phyloP scores from a whole-genome alignment of 2,888 invertebrate genomes.

The Diaperis boleti region DNA sequence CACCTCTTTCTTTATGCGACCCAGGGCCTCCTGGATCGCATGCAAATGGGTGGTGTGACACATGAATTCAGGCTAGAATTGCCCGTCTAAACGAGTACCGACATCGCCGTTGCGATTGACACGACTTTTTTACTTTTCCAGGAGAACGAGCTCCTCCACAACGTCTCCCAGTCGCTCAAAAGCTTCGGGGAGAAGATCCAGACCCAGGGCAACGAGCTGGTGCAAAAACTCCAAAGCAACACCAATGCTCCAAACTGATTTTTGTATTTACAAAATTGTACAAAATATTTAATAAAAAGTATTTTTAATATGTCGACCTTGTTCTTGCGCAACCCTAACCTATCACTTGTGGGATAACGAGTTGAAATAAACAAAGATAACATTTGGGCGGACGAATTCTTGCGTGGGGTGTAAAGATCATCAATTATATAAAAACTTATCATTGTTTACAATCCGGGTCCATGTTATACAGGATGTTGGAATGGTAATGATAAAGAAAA shows the following conservation, averaged over 20 bases:
- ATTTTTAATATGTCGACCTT: constrained; percentile 11
- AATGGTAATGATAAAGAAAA: constrained; percentile 2
- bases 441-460: constrained; percentile 23
- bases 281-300: constrained; percentile 4
- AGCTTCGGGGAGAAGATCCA: constrained; percentile 53
- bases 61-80: constrained; percentile 12
- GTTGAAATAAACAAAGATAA: not conserved
- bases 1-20: not conserved
- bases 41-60: constrained; percentile 1
- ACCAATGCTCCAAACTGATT: not conserved
- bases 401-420: constrained; percentile 10
- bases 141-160: constrained; percentile 54
- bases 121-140: constrained; percentile 44
- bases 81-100: not conserved
- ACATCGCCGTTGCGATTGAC: constrained; percentile 18
- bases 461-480: constrained; percentile 5
- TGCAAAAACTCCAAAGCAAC: constrained; percentile 48
- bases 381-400: not conserved
- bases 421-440: constrained; percentile 11
- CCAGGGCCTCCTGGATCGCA: not conserved
- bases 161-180: constrained; percentile 51
- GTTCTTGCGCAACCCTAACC: not conserved
- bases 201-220: constrained; percentile 48
- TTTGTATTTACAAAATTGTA: constrained; percentile 12
- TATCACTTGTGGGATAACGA: constrained; percentile 9